Evolutionary conservation across 1,140 invertebrate genomes (phyloP).

Genomic region (Episyrphus balteatus): DNA sequence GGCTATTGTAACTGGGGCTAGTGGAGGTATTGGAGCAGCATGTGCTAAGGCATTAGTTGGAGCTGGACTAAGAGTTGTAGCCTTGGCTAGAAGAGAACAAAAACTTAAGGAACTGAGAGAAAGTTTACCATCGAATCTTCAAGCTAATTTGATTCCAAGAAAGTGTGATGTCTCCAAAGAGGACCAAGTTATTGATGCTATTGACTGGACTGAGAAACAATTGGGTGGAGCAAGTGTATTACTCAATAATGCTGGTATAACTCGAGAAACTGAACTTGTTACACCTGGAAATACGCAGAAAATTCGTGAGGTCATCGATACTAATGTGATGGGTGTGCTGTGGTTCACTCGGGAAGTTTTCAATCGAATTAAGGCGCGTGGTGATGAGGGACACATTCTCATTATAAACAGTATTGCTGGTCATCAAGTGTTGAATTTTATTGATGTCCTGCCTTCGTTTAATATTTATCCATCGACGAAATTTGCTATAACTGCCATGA

Average conservation of each 20-base stretch:
- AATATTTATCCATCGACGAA: slow-evolving; percentile 52
- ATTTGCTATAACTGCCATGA: slow-evolving; percentile 48
- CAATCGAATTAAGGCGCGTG: slow-evolving; percentile 51
- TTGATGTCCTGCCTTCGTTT: slow-evolving; percentile 28
- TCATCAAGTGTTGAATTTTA: slow-evolving; percentile 32
- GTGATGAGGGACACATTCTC: slow-evolving; percentile 53
- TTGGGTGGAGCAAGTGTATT: slow-evolving; percentile 56
- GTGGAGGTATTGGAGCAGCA: slow-evolving; percentile 46
- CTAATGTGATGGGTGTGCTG: slow-evolving; percentile 57
- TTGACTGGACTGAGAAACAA: slow-evolving; percentile 49
- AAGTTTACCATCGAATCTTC: slow-evolving; percentile 18
- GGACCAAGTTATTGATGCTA: slow-evolving; percentile 53
- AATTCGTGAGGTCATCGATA: slow-evolving; percentile 42
- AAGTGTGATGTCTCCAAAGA: slow-evolving; percentile 53
- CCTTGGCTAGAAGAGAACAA: slow-evolving; percentile 51
- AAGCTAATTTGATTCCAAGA: slow-evolving; percentile 39
- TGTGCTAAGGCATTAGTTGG: slow-evolving; percentile 38
- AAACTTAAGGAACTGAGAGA: slow-evolving; percentile 41
- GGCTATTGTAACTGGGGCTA: slow-evolving; percentile 37
- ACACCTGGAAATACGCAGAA: slow-evolving; percentile 37
- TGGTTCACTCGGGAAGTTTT: slow-evolving; percentile 56
- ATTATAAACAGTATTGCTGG: slow-evolving; percentile 34
- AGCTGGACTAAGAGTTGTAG: slow-evolving; percentile 53
- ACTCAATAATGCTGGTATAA: slow-evolving; percentile 63
- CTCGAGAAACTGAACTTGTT: slow-evolving; percentile 40